These are phyloP conservation scores for Corbicula japonica DNA, from an alignment of 2,888 invertebrate genomes.

Conservation along the genomic window DNA sequence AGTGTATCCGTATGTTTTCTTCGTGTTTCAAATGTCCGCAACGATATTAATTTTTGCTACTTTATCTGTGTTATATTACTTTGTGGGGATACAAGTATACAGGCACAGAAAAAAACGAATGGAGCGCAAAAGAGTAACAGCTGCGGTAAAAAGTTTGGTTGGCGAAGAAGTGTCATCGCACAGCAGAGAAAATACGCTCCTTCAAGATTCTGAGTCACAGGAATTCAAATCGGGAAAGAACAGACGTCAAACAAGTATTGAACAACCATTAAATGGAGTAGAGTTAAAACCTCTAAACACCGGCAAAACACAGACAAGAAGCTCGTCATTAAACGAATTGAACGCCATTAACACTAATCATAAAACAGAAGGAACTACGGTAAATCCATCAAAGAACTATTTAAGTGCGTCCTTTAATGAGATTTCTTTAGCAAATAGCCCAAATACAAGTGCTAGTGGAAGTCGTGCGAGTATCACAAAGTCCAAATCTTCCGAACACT, in stretches of 20 bases:
- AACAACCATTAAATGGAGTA: no score
- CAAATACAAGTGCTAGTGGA: neutral
- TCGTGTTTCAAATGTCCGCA: slow-evolving; percentile 49
- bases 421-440: neutral
- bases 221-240: neutral
- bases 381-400: neutral
- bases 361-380: neutral
- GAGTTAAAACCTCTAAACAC: no score
- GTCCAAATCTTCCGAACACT: neutral
- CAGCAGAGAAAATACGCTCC: slow-evolving; percentile 1
- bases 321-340: no score
- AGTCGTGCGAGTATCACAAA: neutral
- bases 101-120: slow-evolving; percentile 24
- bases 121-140: neutral
- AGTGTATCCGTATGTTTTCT: slow-evolving; percentile 54
- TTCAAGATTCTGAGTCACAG: slow-evolving; percentile 15
- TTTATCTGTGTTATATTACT: slow-evolving; percentile 57
- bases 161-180: neutral
- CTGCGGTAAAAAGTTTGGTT: neutral
- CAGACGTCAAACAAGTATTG: no score
- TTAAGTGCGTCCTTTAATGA: neutral
- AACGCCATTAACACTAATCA: no score
- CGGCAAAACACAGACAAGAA: no score
- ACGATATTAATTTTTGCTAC: slow-evolving; percentile 57
- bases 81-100: slow-evolving; percentile 52